Evolutionary conservation across 2,888 invertebrate genomes (phyloP), one percentile per base, ranked within the genome.

Genomic region (Protula sp.): DNA sequence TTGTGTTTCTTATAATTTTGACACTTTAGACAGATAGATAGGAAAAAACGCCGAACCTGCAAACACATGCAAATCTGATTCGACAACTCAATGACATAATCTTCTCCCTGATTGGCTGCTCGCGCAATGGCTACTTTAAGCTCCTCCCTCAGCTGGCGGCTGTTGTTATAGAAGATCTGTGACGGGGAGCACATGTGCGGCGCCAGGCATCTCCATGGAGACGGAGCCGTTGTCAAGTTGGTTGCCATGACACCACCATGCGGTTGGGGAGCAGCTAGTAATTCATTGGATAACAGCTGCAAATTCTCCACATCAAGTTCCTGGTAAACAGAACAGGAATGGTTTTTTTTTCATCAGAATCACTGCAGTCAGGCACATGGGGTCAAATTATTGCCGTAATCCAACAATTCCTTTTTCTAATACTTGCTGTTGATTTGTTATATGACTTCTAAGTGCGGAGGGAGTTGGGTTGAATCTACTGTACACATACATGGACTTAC

Each of bases 271-370:
- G 74, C 65, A 22, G 72, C 63, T 29, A 78, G 63, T 47, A 78
- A 66, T 55, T 77, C 75, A 60, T 77, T 75, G 3, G 80, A 79
- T 50, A 80, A 63, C 47, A 81, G 71, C 70, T 80, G 77, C 3
- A 80, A 75, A 63, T 80, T 80, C 62, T 80, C 81, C 30, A 80
- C 71, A 63, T 81, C 80, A 50, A 80, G 71, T 55, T 80, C 77
- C 67, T 50, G 45, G n/a, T n/a, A n/a, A n/a, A n/a, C n/a, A n/a
- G n/a, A n/a, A n/a, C n/a, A n/a, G n/a, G n/a, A n/a, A n/a, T n/a
- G n/a, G n/a, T n/a, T n/a, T n/a, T n/a, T n/a, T n/a, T n/a, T n/a
- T n/a, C n/a, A n/a, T n/a, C n/a, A n/a, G n/a, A n/a, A n/a, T n/a
- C n/a, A n/a, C n/a, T n/a, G n/a, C n/a, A n/a, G n/a, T n/a, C n/a